These are phyloP conservation scores for Penaeus japonicus DNA, from an alignment of 1,140 invertebrate genomes.

Conservation along the genomic window DNA sequence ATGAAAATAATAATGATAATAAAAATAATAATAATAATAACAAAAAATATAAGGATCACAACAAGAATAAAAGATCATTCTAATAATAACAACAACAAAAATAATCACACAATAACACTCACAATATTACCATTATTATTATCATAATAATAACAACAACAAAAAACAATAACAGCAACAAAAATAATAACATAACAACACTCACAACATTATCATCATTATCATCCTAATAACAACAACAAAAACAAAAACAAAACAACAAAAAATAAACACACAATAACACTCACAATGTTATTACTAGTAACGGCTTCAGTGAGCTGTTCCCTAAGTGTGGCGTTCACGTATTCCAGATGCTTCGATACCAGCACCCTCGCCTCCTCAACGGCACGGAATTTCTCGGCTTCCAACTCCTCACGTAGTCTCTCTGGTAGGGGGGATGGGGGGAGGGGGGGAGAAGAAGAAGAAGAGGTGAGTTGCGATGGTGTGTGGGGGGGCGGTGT, in stretches of 20 bases:
- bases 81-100: not conserved
- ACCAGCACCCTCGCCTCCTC: slow-evolving; percentile 56
- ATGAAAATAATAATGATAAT: no score
- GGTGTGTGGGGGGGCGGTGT: not conserved
- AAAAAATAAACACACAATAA: not conserved
- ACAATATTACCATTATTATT: no score
- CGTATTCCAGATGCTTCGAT: slow-evolving; percentile 53
- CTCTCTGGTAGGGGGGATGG: slow-evolving; percentile 20
- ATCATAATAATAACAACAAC: no score
- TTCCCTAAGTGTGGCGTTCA: slow-evolving; percentile 46
- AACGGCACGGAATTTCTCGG: slow-evolving; percentile 56
- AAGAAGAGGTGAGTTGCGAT: not conserved
- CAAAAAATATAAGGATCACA: no score
- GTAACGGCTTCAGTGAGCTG: slow-evolving; percentile 47
- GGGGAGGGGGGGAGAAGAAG: not conserved
- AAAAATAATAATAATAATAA: no score
- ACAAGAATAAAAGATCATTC: no score
- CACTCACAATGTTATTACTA: slow-evolving; percentile 37
- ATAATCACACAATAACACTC: not conserved
- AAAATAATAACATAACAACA: no score
- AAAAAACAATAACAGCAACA: no score
- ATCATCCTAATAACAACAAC: no score
- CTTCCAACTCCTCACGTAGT: slow-evolving; percentile 54
- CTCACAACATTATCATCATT: not conserved
- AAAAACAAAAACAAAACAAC: not conserved